Conservation (phyloP, 2,888 invertebrate species). For the Ochlodes sylvanus region DNA sequence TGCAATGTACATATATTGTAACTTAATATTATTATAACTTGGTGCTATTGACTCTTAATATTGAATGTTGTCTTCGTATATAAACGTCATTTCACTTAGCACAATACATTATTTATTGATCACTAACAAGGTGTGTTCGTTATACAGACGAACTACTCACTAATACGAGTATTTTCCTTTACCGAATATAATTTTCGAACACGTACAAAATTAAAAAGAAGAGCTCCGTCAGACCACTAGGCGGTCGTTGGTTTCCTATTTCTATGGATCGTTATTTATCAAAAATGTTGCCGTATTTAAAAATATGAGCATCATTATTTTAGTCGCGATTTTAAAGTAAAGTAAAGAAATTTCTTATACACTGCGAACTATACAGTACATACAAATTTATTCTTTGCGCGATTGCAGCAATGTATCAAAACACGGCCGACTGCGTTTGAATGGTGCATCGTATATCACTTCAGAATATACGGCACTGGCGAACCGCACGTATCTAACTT, state of each 20-base stretch:
- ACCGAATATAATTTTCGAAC: background rate
- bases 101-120: no score
- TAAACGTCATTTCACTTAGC: no score
- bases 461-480: constrained; percentile 23
- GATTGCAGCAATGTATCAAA: constrained; percentile 22
- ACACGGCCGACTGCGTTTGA: constrained; percentile 30
- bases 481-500: background rate
- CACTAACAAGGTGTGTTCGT: no score
- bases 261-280: background rate
- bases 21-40: no score
- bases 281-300: background rate
- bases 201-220: background rate
- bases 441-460: constrained; percentile 30
- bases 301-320: constrained; percentile 1
- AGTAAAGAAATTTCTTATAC: background rate
- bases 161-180: background rate
- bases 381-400: constrained; percentile 22
- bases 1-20: no score
- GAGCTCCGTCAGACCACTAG: background rate
- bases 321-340: background rate
- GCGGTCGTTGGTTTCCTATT: background rate
- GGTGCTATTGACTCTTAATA: no score
- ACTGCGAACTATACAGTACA: background rate
- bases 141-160: no score
- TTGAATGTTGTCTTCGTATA: no score